A percentile compares a stretch with the other conserved stretches of the same genome.
phyloP scores from a whole-genome alignment of 2,888 invertebrate genomes.

The Sceliomorpha sp. region DNA sequence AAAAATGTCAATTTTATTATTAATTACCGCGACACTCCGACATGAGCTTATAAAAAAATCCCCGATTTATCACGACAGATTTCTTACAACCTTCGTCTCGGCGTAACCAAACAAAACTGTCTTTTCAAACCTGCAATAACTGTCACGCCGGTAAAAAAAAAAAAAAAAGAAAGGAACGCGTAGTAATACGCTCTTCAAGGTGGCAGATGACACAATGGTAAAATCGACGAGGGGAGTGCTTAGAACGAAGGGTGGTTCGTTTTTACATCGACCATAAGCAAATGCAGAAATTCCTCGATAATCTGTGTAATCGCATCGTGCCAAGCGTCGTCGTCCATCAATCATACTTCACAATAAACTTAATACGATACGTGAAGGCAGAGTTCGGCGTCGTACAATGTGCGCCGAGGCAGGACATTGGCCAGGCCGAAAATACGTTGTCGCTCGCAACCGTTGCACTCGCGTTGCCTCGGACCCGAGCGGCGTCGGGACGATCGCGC shows the following conservation, averaged over 20 bases:
- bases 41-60: too few species aligned
- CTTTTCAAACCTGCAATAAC: too few species aligned
- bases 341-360: slow-evolving; percentile 73
- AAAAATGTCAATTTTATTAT: too few species aligned
- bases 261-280: slow-evolving; percentile 13
- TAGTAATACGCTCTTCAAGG: slow-evolving; percentile 5
- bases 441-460: slow-evolving; percentile 42
- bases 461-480: slow-evolving; percentile 33
- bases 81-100: too few species aligned
- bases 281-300: slow-evolving; percentile 45
- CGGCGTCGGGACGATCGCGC: too few species aligned
- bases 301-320: slow-evolving; percentile 54
- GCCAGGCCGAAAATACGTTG: slow-evolving; percentile 47
- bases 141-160: too few species aligned
- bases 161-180: too few species aligned
- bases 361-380: slow-evolving; percentile 63
- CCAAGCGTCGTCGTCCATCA: slow-evolving; percentile 64
- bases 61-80: too few species aligned
- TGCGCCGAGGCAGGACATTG: slow-evolving; percentile 41
- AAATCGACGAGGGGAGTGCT: background rate
- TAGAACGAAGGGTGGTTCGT: slow-evolving; percentile 6
- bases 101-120: too few species aligned
- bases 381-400: slow-evolving; percentile 34
- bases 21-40: too few species aligned
- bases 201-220: background rate